phyloP scores from a whole-genome alignment of 2,797 vertebrate genomes.

The Phoebastria nigripes region DNA sequence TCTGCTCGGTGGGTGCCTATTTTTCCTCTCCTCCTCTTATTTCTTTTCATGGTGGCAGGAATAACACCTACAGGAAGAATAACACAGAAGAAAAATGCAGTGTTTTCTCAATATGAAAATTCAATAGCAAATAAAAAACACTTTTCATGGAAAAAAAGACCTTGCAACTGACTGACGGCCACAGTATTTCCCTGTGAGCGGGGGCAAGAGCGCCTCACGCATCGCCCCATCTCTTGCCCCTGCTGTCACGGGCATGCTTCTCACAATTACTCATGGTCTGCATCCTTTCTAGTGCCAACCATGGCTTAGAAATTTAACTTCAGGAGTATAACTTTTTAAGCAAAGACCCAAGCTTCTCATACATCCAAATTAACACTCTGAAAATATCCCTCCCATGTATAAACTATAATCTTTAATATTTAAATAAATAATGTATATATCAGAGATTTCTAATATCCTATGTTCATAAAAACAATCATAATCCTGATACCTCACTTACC shows the following conservation, averaged over 20 bases:
- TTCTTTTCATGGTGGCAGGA: background rate
- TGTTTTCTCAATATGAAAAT: background rate
- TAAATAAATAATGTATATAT: background rate
- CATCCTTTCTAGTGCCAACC: background rate
- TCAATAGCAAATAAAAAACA: background rate
- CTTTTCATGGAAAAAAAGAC: background rate
- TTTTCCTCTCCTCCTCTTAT: background rate
- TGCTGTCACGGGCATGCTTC: fast-evolving
- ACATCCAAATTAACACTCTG: background rate
- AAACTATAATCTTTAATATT: background rate
- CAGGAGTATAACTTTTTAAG: background rate
- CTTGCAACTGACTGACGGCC: background rate
- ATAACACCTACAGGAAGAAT: background rate
- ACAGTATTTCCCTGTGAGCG: background rate
- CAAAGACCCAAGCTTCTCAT: background rate
- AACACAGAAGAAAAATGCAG: background rate
- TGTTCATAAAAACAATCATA: background rate
- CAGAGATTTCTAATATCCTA: background rate
- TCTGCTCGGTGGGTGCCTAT: fast-evolving
- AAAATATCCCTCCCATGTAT: background rate
- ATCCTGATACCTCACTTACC: background rate
- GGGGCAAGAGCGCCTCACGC: background rate
- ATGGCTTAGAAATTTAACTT: background rate
- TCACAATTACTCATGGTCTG: background rate
- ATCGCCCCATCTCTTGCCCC: background rate